A percentile compares a stretch with the other conserved stretches of the same genome.
Conservation (phyloP, 2,888 invertebrate genomes). For the Meandrusa payeni region DNA sequence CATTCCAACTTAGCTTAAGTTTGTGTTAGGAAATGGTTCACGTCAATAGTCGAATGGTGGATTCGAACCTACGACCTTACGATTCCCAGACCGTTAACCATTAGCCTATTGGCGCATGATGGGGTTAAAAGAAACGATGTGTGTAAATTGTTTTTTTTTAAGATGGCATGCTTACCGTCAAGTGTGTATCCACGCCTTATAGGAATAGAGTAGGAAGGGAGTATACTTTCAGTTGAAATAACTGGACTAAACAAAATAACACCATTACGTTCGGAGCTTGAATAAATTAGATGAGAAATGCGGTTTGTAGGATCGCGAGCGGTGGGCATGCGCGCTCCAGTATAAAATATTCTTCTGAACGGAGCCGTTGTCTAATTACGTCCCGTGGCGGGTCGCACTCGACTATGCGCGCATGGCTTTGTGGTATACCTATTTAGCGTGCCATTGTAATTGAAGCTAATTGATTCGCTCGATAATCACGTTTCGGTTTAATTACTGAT, state of each 20-base stretch:
- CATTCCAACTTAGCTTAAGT: too few species aligned
- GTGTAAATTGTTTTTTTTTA: too few species aligned
- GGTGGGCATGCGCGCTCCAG: constrained; percentile 42
- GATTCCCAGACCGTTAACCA: too few species aligned
- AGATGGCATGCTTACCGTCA: constrained; percentile 39
- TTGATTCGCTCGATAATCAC: constrained; percentile 11
- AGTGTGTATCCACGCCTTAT: constrained; percentile 51
- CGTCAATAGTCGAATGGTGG: too few species aligned
- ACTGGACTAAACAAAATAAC: too few species aligned
- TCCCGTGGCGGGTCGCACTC: constrained; percentile 39
- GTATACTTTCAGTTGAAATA: too few species aligned
- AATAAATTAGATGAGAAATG: constrained; percentile 44
- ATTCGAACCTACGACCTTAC: too few species aligned
- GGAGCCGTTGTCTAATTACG: constrained; percentile 68
- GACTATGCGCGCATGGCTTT: constrained; percentile 59
- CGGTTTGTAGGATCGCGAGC: constrained; percentile 34
- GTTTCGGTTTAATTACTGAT: constrained; percentile 1
- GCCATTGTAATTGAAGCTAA: constrained; percentile 28
- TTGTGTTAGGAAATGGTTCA: too few species aligned
- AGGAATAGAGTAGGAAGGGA: constrained; percentile 30
- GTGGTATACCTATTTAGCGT: constrained; percentile 51
- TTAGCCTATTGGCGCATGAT: too few species aligned
- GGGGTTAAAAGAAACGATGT: too few species aligned
- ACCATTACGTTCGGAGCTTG: constrained; percentile 35
- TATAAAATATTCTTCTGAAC: constrained; percentile 54